Conservation (phyloP, 2,888 invertebrate species). For the Rhyacophila evoluta region DNA sequence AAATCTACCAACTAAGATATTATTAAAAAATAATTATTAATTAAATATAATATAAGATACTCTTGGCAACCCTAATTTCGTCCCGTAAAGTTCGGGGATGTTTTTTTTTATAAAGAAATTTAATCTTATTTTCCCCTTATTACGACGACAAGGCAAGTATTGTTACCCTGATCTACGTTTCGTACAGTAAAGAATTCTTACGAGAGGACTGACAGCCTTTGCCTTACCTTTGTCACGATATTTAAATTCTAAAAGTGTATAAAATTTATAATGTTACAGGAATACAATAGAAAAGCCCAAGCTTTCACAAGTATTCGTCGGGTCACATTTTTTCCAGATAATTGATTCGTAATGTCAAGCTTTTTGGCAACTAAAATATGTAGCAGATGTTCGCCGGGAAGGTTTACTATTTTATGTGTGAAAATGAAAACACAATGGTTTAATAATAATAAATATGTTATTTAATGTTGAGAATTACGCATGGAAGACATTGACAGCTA, state of each 20-base stretch:
- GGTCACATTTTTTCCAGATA: background rate
- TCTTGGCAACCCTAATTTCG: background rate
- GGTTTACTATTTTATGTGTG: too few species aligned
- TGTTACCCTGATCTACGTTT: background rate
- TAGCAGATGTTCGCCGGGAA: too few species aligned
- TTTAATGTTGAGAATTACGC: too few species aligned
- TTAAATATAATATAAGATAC: background rate
- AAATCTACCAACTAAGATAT: too few species aligned
- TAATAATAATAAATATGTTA: too few species aligned
- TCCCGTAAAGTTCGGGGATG: background rate
- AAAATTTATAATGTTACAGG: constrained; percentile 5
- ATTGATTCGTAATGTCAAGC: background rate
- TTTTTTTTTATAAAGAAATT: constrained; percentile 8
- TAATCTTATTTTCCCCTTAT: constrained; percentile 19
- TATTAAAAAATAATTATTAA: background rate
- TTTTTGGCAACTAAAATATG: too few species aligned
- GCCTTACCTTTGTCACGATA: background rate
- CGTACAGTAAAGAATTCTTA: background rate
- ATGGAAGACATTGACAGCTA: too few species aligned
- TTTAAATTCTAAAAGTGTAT: constrained; percentile 21
- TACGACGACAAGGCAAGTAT: background rate
- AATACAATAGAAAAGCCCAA: background rate
- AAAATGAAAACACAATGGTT: too few species aligned
- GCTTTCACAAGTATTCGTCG: background rate
- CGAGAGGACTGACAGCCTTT: background rate